A percentile compares a stretch with the other conserved stretches of the same genome.
phyloP scores from a whole-genome alignment of 1,140 invertebrate genomes.

The Parapsyche elsis region DNA sequence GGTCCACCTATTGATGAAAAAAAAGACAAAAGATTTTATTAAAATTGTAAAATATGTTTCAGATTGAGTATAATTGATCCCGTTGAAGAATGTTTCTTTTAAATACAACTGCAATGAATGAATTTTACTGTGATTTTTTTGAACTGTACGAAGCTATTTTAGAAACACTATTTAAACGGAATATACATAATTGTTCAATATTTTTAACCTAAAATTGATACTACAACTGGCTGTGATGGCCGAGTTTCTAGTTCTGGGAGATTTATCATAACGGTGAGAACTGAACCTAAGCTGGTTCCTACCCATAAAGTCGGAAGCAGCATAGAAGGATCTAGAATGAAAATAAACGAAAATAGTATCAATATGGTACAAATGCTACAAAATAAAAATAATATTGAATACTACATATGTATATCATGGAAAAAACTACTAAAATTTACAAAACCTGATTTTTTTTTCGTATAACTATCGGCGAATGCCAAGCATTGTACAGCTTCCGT shows the following conservation, averaged over 20 bases:
- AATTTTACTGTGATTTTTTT: too few species aligned
- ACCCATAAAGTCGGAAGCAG: slow-evolving; percentile 92
- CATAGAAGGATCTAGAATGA: slow-evolving; percentile 84
- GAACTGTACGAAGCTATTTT: too few species aligned
- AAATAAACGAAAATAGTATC: slow-evolving; percentile 48
- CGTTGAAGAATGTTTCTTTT: too few species aligned
- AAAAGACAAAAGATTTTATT: not conserved
- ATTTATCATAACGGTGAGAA: slow-evolving; percentile 90
- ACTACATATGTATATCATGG: not conserved
- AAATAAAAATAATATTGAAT: not conserved
- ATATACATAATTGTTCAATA: slow-evolving; percentile 7
- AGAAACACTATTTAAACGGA: too few species aligned
- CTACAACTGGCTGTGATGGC: slow-evolving; percentile 87
- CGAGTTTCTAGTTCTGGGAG: slow-evolving; percentile 85
- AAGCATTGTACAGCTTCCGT: slow-evolving; percentile 96
- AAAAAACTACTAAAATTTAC: not conserved
- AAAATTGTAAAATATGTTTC: not conserved
- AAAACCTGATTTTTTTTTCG: slow-evolving; percentile 91
- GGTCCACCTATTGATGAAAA: slow-evolving; percentile 76
- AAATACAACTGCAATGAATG: too few species aligned
- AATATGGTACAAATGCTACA: not conserved
- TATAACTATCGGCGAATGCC: slow-evolving; percentile 95
- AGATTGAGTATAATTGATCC: not conserved
- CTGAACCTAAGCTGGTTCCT: slow-evolving; percentile 94
- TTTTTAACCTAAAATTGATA: slow-evolving; percentile 84